Evolutionary conservation across 2,113 vertebrate genomes (phyloP).

Genomic region (Fulica atra): DNA sequence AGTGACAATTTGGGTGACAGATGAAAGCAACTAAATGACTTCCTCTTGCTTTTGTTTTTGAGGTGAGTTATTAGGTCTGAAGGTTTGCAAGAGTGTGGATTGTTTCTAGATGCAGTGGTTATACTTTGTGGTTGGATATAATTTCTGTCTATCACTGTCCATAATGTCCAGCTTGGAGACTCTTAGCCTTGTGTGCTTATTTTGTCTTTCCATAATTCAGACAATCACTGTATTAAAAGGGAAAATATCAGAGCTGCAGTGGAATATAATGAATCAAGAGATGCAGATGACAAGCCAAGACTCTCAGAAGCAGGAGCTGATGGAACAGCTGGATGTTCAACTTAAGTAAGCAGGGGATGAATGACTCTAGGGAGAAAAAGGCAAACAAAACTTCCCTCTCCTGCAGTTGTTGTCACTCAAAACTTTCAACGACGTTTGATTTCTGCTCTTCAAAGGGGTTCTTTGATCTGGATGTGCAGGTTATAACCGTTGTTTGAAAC

Average conservation of each 20-base stretch:
- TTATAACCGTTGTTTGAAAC: neutral
- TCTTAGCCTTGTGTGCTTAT: neutral
- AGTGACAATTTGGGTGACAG: neutral
- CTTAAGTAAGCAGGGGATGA: slow-evolving; percentile 79
- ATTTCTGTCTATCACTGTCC: neutral
- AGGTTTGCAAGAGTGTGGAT: neutral
- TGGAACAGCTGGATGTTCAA: slow-evolving; percentile 87
- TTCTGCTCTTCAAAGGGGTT: slow-evolving; percentile 50
- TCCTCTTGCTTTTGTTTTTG: neutral
- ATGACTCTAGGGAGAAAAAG: slow-evolving; percentile 16
- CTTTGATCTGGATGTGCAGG: slow-evolving; percentile 55
- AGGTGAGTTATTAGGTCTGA: neutral
- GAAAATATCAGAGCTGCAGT: slow-evolving; percentile 86
- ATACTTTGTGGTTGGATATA: neutral
- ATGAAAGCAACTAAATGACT: neutral
- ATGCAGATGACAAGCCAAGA: slow-evolving; percentile 80
- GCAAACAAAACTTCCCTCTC: slow-evolving; percentile 19
- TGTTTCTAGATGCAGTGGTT: neutral
- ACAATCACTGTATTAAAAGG: slow-evolving; percentile 82
- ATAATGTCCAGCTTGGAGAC: neutral
- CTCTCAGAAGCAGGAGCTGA: slow-evolving; percentile 86
- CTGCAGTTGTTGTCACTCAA: slow-evolving; percentile 22
- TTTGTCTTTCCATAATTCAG: slow-evolving; percentile 57
- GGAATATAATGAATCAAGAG: slow-evolving; percentile 87
- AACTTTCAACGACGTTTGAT: slow-evolving; percentile 39